Conservation (phyloP, 2,113 vertebrate species). For the Microcebus murinus region DNA sequence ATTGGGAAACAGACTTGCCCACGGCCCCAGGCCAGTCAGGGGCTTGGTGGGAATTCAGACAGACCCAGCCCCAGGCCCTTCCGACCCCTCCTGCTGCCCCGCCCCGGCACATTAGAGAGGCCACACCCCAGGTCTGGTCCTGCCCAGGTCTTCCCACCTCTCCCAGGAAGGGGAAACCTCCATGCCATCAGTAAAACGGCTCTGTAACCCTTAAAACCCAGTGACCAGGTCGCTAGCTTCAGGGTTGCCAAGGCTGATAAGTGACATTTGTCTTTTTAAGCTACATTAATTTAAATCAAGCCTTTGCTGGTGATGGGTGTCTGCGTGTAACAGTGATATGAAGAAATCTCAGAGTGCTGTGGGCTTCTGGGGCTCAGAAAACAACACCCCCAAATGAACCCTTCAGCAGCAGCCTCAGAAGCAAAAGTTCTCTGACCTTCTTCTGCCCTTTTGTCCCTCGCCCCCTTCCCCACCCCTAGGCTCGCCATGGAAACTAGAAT, state of each 20-base stretch:
- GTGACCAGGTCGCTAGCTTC: conserved; percentile 52
- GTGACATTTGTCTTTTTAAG: conserved; percentile 71
- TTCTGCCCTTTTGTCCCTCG: too few relatives aligned
- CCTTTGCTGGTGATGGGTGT: background rate
- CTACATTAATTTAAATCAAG: conserved; percentile 59
- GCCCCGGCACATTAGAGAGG: background rate
- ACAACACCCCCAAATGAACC: too few relatives aligned
- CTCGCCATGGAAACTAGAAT: too few relatives aligned
- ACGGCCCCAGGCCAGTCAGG: background rate
- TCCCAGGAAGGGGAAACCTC: conserved; percentile 49
- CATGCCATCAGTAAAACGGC: conserved; percentile 65
- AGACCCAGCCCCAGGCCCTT: background rate
- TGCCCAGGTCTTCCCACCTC: background rate
- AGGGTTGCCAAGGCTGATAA: conserved; percentile 61
- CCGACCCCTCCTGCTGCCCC: fast-evolving
- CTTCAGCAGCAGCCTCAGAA: too few relatives aligned
- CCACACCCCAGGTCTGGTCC: background rate
- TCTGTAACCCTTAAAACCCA: conserved; percentile 75
- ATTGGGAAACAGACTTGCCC: background rate
- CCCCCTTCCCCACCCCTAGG: too few relatives aligned
- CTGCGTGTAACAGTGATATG: background rate
- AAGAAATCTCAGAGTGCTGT: fast-evolving
- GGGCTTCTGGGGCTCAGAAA: too few relatives aligned
- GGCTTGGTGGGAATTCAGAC: background rate
- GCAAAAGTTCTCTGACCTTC: too few relatives aligned